Percentiles rank a stretch among this genome's conserved stretches.
Evolutionary conservation across 2,888 invertebrate species (phyloP).

Genomic region (Smittia aterrima): DNA sequence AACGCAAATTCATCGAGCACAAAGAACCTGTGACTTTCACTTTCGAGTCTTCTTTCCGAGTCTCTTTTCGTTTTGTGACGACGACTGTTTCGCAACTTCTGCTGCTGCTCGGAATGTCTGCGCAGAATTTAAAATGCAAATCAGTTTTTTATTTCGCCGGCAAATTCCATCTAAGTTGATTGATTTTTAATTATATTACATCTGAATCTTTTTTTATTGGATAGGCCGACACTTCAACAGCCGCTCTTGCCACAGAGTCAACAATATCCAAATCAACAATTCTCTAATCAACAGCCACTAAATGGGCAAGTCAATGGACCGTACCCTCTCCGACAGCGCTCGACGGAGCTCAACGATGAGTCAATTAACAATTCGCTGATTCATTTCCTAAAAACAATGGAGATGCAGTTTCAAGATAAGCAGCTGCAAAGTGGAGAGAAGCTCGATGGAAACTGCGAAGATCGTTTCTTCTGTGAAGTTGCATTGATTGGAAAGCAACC

Average conservation of each 20-base stretch:
- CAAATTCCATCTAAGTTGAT: too few relatives aligned
- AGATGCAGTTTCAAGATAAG: neutral
- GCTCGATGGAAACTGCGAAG: slow-evolving; percentile 26
- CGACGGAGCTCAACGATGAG: neutral
- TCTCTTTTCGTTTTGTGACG: neutral
- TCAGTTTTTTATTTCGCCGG: neutral
- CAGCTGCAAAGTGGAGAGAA: slow-evolving; percentile 8
- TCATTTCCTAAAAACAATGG: slow-evolving; percentile 28
- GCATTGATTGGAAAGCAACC: neutral
- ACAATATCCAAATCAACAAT: slow-evolving; percentile 5
- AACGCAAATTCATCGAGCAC: neutral
- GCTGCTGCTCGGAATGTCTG: neutral
- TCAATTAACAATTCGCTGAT: neutral
- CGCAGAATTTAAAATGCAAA: slow-evolving; percentile 1
- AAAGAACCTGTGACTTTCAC: neutral
- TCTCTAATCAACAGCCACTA: neutral
- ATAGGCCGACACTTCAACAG: too few relatives aligned
- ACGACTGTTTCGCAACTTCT: neutral
- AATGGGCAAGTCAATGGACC: neutral
- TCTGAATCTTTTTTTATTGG: too few relatives aligned
- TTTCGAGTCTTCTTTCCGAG: slow-evolving; percentile 3
- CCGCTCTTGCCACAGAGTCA: neutral
- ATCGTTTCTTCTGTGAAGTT: slow-evolving; percentile 37
- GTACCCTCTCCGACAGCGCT: neutral
- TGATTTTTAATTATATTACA: too few relatives aligned